These are phyloP conservation scores for Asarcornis scutulata DNA, from an alignment of 2,113 vertebrate species.

Conservation along the genomic window DNA sequence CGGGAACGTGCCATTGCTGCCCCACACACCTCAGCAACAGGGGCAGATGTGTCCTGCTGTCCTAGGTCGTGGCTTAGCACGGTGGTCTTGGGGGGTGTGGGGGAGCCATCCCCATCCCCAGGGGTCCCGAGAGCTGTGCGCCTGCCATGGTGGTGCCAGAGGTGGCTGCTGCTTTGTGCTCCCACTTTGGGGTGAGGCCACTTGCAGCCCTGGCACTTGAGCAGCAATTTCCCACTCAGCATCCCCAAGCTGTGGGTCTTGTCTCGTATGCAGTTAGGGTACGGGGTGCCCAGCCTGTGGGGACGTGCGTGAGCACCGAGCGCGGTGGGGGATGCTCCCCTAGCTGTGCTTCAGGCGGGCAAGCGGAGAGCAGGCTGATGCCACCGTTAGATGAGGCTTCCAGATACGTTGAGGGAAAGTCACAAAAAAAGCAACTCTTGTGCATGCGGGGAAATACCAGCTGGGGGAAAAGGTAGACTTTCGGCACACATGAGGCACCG, in stretches of 20 bases:
- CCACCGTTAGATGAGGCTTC: background rate
- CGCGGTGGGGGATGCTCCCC: background rate
- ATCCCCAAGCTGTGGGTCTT: rapidly evolving
- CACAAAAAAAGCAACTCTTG: background rate
- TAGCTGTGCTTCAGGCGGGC: rapidly evolving
- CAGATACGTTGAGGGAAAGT: background rate
- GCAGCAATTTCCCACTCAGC: background rate
- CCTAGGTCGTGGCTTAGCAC: rapidly evolving
- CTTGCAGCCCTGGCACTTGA: rapidly evolving
- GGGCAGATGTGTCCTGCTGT: background rate
- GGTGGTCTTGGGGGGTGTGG: rapidly evolving
- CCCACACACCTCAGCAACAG: rapidly evolving
- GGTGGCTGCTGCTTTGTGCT: background rate
- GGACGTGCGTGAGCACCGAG: rapidly evolving
- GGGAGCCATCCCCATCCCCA: background rate
- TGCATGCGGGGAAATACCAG: background rate
- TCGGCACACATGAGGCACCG: background rate
- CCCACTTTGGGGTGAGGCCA: rapidly evolving
- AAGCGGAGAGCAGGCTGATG: background rate
- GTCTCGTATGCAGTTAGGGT: background rate
- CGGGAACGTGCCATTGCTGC: background rate
- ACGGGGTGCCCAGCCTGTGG: rapidly evolving
- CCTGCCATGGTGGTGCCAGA: too few species aligned
- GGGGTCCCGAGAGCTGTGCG: background rate
- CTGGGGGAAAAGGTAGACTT: background rate